Conservation (phyloP, 2,113 vertebrate genomes). For the Leiothrix lutea region DNA sequence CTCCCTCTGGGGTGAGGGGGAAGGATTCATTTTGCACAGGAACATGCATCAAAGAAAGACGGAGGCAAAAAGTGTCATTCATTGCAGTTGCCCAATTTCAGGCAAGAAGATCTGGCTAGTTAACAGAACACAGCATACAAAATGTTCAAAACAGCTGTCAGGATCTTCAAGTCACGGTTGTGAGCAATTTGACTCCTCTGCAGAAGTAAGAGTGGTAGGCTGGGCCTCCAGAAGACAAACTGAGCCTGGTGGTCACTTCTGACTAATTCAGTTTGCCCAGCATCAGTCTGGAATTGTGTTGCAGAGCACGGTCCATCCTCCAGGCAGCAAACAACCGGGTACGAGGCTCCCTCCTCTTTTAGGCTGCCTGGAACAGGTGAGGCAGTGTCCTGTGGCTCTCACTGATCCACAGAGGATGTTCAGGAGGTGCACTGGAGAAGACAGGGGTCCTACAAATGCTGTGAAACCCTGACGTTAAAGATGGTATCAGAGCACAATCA, state of each 20-base stretch:
- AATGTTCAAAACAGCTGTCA: not conserved
- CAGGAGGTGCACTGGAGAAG: not conserved
- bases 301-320: not conserved
- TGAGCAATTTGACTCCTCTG: not conserved
- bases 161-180: not conserved
- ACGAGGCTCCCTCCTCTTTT: not conserved
- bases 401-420: not conserved
- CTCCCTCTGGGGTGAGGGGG: not conserved
- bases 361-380: not conserved
- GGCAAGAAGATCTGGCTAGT: not conserved
- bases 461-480: not conserved
- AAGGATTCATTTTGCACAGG: not conserved
- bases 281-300: not conserved
- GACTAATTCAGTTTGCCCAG: not conserved
- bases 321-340: not conserved
- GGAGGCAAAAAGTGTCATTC: not conserved
- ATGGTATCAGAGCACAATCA: constrained; percentile 36
- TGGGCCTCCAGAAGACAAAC: not conserved
- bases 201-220: not conserved
- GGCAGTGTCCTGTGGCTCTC: not conserved
- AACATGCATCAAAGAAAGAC: not conserved
- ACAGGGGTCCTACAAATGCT: not conserved
- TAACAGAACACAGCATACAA: not conserved
- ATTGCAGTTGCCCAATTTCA: not conserved
- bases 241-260: not conserved